A percentile compares a stretch with the other conserved stretches of the same genome.
These are phyloP conservation scores for Polypedilum vanderplanki DNA, from an alignment of 1,140 invertebrate species.

Conservation along the genomic window DNA sequence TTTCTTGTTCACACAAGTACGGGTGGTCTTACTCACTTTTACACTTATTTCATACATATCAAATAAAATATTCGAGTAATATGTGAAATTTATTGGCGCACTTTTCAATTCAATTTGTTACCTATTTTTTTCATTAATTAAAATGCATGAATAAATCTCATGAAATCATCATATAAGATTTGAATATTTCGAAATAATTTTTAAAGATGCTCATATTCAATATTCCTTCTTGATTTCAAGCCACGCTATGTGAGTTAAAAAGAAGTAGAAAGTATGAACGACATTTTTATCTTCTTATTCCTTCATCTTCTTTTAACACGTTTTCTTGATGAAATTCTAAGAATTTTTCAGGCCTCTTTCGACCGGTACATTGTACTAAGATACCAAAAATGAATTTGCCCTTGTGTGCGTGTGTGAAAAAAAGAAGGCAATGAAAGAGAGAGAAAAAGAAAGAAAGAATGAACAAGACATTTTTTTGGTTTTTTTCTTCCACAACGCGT, in stretches of 20 bases:
- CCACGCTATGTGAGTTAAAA: neutral
- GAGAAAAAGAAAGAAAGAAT: neutral
- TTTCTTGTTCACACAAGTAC: neutral
- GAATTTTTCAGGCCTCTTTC: slow-evolving; percentile 22
- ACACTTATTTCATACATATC: neutral
- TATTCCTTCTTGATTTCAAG: too few relatives aligned
- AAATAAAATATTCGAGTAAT: too few relatives aligned
- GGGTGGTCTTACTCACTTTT: slow-evolving; percentile 3
- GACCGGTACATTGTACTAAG: neutral
- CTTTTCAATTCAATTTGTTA: too few relatives aligned
- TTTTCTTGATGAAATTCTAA: slow-evolving; percentile 28
- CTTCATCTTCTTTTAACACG: slow-evolving; percentile 11
- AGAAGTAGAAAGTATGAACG: neutral
- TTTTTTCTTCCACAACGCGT: neutral
- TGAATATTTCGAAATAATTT: too few relatives aligned
- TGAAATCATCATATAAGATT: too few relatives aligned
- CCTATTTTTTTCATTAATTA: too few relatives aligned
- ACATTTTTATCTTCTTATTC: slow-evolving; percentile 24
- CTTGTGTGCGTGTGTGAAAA: neutral
- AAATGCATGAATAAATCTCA: too few relatives aligned
- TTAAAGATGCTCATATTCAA: too few relatives aligned
- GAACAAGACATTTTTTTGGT: neutral
- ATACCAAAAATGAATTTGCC: neutral
- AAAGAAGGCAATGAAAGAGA: neutral
- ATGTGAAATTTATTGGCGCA: too few relatives aligned